Base-by-base conservation (phyloP, 2,888 invertebrate genomes). In the Lepas anatifera region DNA sequence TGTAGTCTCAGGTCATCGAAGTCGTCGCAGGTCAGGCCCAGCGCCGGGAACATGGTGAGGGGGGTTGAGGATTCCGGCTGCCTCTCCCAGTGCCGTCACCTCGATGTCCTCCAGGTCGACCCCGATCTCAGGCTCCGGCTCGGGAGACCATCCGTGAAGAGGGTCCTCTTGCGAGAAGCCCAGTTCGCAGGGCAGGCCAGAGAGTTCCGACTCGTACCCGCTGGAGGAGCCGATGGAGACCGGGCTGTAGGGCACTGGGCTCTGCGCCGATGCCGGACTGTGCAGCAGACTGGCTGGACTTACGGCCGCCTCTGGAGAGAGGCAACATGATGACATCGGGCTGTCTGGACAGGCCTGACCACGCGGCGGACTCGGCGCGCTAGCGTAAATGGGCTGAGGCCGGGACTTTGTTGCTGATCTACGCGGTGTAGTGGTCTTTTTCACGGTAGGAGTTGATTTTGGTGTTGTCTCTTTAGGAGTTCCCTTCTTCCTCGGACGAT, bases 401-500 rank as follows among this genome's bases (percentile, higher is more conserved):
- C 7, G 25, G 25, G 2, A 10, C 48, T 48, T 48, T n/a, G n/a
- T n/a, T n/a, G n/a, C n/a, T n/a, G n/a, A n/a, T n/a, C n/a, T n/a
- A n/a, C n/a, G n/a, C n/a, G n/a, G n/a, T n/a, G n/a, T n/a, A n/a
- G n/a, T n/a, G n/a, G n/a, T n/a, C n/a, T n/a, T n/a, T n/a, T n/a
- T n/a, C 16, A 18, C 29, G 32, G 18, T 18, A 16, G 58, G 27
- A 3, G 32, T 1, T 32, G 58, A 25, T 22, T 39, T 39, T 25
- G 39, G 27, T 27, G 66, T 11, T 25, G 66, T 29, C 32, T 58
- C 58, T 22, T 58, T 58, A 22, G 58, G 22, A 18, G 18, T 18
- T 3, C 58, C 58, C 69, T 69, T 71, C 68, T 71, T 71, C 29
- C 68, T 32, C n/a, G 71, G 71, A 29, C 69, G 71, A 29, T 71